Conservation (phyloP, 2,888 invertebrate genomes). For the Mythimna albipuncta region DNA sequence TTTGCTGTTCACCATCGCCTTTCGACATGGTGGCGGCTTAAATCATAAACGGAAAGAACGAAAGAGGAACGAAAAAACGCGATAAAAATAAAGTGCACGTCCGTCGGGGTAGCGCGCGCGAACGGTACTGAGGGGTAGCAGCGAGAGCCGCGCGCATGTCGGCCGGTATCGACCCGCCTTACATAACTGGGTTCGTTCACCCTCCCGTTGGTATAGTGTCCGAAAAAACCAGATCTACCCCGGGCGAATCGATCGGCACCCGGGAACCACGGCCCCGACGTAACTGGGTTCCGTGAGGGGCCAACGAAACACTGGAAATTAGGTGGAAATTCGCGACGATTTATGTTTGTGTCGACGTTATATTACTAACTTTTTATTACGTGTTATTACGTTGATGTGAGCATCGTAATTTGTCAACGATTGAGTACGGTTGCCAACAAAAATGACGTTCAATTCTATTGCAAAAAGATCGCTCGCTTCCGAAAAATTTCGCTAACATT, state of each 20-base stretch:
- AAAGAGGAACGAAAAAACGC: slow-evolving; percentile 91
- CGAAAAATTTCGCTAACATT: background rate
- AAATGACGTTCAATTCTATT: background rate
- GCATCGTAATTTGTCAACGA: slow-evolving; percentile 10
- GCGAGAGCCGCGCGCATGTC: slow-evolving; percentile 78
- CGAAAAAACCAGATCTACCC: slow-evolving; percentile 88
- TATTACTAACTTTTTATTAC: slow-evolving; percentile 28
- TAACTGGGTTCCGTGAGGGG: slow-evolving; percentile 65
- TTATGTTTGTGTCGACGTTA: slow-evolving; percentile 24
- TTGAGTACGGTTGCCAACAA: slow-evolving; percentile 11
- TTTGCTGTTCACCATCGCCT: slow-evolving; percentile 96
- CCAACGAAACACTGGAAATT: slow-evolving; percentile 54
- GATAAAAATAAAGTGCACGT: slow-evolving; percentile 90
- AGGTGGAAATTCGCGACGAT: slow-evolving; percentile 31
- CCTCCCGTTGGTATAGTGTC: slow-evolving; percentile 89
- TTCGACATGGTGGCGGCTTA: slow-evolving; percentile 94
- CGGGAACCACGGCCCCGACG: slow-evolving; percentile 70
- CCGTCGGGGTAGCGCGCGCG: slow-evolving; percentile 88
- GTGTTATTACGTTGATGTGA: slow-evolving; percentile 11
- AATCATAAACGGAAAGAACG: slow-evolving; percentile 91
- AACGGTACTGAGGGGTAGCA: slow-evolving; percentile 81
- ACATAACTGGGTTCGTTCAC: slow-evolving; percentile 90
- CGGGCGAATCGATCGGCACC: slow-evolving; percentile 84
- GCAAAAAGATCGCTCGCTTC: background rate
- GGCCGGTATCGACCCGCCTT: slow-evolving; percentile 84